Percentiles rank a stretch among this genome's conserved stretches.
These are phyloP conservation scores for Ageneiosus marmoratus DNA, from an alignment of 2,113 vertebrate species.

Conservation along the genomic window DNA sequence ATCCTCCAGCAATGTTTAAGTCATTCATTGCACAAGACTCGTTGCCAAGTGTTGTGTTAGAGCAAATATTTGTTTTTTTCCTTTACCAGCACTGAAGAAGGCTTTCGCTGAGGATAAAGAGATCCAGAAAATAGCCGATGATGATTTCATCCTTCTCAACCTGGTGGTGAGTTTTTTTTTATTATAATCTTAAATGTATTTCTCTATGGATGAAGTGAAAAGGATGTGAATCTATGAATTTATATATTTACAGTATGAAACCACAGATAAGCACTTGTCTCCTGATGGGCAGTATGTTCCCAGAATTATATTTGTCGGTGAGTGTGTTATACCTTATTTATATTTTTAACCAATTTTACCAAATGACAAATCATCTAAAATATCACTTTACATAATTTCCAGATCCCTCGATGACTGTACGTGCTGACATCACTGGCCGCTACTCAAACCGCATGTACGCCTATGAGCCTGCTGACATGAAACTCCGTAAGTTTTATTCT, in stretches of 20 bases:
- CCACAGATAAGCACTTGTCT: constrained; percentile 90
- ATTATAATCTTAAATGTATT: not conserved
- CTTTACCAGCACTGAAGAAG: constrained; percentile 84
- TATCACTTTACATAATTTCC: constrained; percentile 7
- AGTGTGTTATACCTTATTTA: constrained; percentile 62
- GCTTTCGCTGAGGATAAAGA: constrained; percentile 80
- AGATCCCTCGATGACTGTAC: constrained; percentile 95
- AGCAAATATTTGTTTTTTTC: constrained; percentile 20
- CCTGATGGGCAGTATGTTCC: constrained; percentile 96
- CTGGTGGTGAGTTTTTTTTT: constrained; percentile 79
- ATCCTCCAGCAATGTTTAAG: constrained; percentile 13
- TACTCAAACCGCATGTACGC: constrained; percentile 92
- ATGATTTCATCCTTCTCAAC: constrained; percentile 89
- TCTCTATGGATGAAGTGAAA: not conserved
- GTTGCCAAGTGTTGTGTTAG: not conserved
- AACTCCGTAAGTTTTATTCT: constrained; percentile 78
- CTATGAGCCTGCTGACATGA: constrained; percentile 83
- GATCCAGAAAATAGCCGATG: constrained; percentile 83
- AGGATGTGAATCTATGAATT: not conserved
- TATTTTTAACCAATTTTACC: not conserved
- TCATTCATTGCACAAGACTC: not conserved
- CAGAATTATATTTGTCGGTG: constrained; percentile 91
- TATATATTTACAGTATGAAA: constrained; percentile 83
- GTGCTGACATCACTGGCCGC: constrained; percentile 89
- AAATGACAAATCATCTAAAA: not conserved